Evolutionary conservation across 2,888 invertebrate species (phyloP).

Genomic region (Pollenia angustigena): DNA sequence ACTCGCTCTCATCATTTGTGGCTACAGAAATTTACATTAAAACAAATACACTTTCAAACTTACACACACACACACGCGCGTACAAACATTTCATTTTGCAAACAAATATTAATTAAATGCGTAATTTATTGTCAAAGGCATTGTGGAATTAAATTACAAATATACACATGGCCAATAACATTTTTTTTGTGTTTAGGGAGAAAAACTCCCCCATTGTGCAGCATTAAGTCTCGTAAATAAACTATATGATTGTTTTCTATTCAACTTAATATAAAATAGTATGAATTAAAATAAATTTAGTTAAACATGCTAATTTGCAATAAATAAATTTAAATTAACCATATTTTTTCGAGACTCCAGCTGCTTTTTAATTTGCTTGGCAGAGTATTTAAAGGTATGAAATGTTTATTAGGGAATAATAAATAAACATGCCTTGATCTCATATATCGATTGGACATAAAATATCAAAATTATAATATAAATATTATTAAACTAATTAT

Average conservation of each 20-base stretch:
- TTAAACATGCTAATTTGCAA: slow-evolving; percentile 70
- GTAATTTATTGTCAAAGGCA: slow-evolving; percentile 73
- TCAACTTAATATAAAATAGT: slow-evolving; percentile 10
- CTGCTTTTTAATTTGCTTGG: neutral
- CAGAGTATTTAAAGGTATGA: neutral
- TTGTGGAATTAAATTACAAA: slow-evolving; percentile 69
- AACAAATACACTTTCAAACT: slow-evolving; percentile 35
- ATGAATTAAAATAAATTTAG: slow-evolving; percentile 53
- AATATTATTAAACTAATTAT: too few relatives aligned
- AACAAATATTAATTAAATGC: slow-evolving; percentile 73
- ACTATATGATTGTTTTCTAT: slow-evolving; percentile 22
- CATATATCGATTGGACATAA: too few relatives aligned
- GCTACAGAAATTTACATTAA: slow-evolving; percentile 37
- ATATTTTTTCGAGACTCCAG: neutral
- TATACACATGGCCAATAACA: slow-evolving; percentile 27
- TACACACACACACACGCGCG: slow-evolving; percentile 4
- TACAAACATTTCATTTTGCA: slow-evolving; percentile 33
- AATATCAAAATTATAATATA: too few relatives aligned
- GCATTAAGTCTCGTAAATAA: slow-evolving; percentile 36
- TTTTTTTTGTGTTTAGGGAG: neutral
- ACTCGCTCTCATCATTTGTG: slow-evolving; percentile 37
- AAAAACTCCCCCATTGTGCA: slow-evolving; percentile 29
- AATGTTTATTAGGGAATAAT: neutral
- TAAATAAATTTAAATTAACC: slow-evolving; percentile 56
- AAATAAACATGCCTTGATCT: neutral